Percentiles rank a stretch among this genome's conserved stretches.
Evolutionary conservation across 2,888 invertebrate species (phyloP).

Genomic region (Dichetophora obliterata): DNA sequence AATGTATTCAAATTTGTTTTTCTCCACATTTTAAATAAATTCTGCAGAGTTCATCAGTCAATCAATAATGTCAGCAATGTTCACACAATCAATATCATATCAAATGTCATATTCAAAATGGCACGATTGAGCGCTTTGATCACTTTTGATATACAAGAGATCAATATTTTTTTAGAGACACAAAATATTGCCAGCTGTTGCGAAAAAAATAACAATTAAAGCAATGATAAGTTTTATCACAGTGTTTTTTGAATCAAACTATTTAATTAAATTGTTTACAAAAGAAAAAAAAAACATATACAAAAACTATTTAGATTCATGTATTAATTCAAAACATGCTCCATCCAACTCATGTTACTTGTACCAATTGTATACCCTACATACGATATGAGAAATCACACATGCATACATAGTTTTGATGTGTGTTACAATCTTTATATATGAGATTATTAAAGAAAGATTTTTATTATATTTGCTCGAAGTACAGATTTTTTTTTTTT

Average conservation of each 20-base stretch:
- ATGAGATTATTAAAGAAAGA: no score
- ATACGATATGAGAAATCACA: no score
- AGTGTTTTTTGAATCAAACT: background rate
- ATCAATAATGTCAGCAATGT: background rate
- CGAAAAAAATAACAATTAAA: background rate
- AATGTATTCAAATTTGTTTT: no score
- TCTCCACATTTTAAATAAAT: no score
- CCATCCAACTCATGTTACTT: background rate
- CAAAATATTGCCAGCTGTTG: background rate
- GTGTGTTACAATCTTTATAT: no score
- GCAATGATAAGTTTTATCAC: background rate
- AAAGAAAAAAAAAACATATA: background rate
- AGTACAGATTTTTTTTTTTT: no score
- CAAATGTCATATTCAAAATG: constrained; percentile 19
- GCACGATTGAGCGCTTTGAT: background rate
- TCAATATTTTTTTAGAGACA: background rate
- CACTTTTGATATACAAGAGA: background rate
- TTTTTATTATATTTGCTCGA: no score
- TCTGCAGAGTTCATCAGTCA: background rate
- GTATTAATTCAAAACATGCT: constrained; percentile 4
- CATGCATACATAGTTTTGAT: no score
- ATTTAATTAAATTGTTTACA: background rate
- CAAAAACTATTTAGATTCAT: background rate
- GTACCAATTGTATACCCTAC: background rate
- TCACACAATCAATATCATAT: constrained; percentile 5